phyloP scores from a whole-genome alignment of 2,797 vertebrate genomes.

The Australoheros facetus region DNA sequence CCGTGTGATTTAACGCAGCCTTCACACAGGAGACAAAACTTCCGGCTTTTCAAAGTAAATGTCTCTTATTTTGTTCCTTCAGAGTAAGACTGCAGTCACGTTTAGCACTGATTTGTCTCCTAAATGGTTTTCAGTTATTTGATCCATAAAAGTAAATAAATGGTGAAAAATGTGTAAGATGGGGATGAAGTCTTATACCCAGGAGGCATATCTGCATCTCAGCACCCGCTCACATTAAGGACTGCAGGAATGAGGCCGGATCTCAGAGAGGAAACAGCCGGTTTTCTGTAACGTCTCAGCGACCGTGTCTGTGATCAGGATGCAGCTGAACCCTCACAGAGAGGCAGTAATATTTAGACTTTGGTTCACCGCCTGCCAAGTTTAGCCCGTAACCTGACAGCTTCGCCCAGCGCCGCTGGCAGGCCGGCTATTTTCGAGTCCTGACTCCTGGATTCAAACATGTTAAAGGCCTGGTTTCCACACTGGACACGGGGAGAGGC shows the following conservation, averaged over 20 bases:
- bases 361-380: background rate
- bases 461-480: background rate
- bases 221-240: background rate
- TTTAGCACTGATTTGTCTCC: background rate
- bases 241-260: background rate
- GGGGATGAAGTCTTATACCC: too few relatives aligned
- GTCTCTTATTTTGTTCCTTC: background rate
- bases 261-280: background rate
- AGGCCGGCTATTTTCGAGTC: background rate
- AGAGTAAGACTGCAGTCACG: background rate
- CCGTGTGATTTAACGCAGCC: background rate
- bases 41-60: background rate
- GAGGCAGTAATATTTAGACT: background rate
- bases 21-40: background rate
- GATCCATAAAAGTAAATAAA: background rate
- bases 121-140: background rate
- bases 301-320: too few relatives aligned
- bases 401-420: background rate
- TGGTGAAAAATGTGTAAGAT: too few relatives aligned
- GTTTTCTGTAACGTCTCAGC: too few relatives aligned
- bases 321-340: background rate
- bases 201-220: too few relatives aligned
- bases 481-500: background rate
- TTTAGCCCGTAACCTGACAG: constrained; percentile 10
- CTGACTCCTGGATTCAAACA: constrained; percentile 1